Evolutionary conservation across 2,797 vertebrate species (phyloP), one percentile per base, ranked within the genome.

Genomic region (Hypotaenidia philippensis): DNA sequence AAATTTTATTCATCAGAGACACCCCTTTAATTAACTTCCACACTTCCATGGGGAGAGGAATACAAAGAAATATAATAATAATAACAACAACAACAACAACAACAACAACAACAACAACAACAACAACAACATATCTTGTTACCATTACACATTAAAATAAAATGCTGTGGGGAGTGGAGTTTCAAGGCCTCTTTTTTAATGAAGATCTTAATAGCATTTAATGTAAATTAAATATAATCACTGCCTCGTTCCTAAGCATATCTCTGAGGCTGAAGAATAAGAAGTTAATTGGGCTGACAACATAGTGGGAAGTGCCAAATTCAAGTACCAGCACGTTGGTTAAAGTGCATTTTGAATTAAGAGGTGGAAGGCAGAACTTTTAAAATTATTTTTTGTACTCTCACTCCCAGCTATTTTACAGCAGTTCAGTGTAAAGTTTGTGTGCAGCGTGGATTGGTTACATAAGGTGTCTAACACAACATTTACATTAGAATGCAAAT

Each of bases 1-100:
- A 78, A 81, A 79, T 91, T 81, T 66, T 87, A 66, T 95, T 93
- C 78, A 44, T 75, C 64, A 50, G 60, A 84, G 92, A 80, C 71
- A 47, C 44, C 74, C 44, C 69, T 89, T 94, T 97, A 97, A 97
- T 97, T 97, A 97, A 90, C 57, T 95, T 89, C 57, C 77, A 74
- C 8, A 4, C 52, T 85, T 93, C 87, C 72, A 34, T 25, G 27
- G 87, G 84, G 78, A 95, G 75, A 49, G 6, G 38, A 85, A 83
- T 85, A 94, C 77, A 66, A 89, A 90, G 89, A 81, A 89, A 83
- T 31, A 6, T 87, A 50, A 44, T 61, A n/a, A 55, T 70, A 66
- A 32, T n/a, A 87, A 52, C 34, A 92, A 88, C 38, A 91, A 69
- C 29, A 87, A 34, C 49, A 75, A 63, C 31, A 92, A 88, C 38